Evolutionary conservation across 2,888 invertebrate genomes (phyloP).

Genomic region (Trichopria drosophilae): DNA sequence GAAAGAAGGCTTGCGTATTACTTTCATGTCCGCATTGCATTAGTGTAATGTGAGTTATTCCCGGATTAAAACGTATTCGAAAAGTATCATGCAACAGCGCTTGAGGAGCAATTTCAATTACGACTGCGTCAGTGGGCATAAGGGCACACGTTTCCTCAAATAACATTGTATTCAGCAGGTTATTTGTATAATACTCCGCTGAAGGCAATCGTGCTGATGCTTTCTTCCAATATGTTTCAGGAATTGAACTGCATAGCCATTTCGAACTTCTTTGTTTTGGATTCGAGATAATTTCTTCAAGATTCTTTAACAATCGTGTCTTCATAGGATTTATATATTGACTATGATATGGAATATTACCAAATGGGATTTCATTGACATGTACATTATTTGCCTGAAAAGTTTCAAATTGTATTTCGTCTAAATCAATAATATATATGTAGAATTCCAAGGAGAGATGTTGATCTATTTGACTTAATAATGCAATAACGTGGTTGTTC

Average conservation of each 20-base stretch:
- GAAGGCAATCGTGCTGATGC: conserved; percentile 69
- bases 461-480: too few relatives aligned
- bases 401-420: conserved; percentile 2
- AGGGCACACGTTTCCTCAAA: conserved; percentile 81
- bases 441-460: background rate
- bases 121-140: conserved; percentile 79
- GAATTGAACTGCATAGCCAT: conserved; percentile 86
- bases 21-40: conserved; percentile 68
- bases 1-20: conserved; percentile 39
- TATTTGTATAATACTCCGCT: conserved; percentile 87
- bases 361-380: conserved; percentile 80
- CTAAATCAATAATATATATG: background rate
- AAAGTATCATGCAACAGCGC: conserved; percentile 85
- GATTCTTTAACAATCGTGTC: conserved; percentile 67
- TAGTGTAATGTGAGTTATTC: conserved; percentile 73
- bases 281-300: conserved; percentile 67
- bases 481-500: too few relatives aligned
- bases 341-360: conserved; percentile 89
- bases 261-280: conserved; percentile 70
- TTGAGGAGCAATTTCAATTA: conserved; percentile 89
- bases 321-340: conserved; percentile 77
- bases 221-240: conserved; percentile 71
- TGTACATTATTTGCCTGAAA: conserved; percentile 71
- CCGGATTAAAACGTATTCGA: conserved; percentile 71
- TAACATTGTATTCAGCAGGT: conserved; percentile 69